Evolutionary conservation across 1,140 invertebrate genomes (phyloP).

Genomic region (Dendrolimus kikuchii): DNA sequence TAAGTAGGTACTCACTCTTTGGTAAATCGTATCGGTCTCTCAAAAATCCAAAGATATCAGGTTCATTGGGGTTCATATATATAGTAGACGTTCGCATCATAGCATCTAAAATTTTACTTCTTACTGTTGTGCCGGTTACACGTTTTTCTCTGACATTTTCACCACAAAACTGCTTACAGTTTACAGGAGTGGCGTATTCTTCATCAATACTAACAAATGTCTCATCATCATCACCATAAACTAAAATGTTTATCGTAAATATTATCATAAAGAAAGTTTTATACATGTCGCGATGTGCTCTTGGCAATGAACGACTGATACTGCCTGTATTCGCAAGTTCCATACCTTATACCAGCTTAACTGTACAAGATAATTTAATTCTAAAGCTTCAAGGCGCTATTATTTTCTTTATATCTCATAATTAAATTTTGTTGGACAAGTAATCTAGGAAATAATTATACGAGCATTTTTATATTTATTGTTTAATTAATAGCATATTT

Average conservation of each 20-base stretch:
- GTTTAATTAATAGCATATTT: too few species aligned
- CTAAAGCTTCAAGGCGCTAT: too few species aligned
- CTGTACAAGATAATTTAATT: too few species aligned
- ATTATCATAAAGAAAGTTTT: background rate
- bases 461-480: too few species aligned
- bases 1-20: constrained; percentile 29
- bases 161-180: constrained; percentile 20
- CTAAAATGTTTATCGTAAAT: constrained; percentile 7
- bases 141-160: constrained; percentile 21
- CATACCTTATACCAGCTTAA: too few species aligned
- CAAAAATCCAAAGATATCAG: constrained; percentile 36
- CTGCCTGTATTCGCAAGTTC: too few species aligned
- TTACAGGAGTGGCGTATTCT: constrained; percentile 25
- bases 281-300: too few species aligned
- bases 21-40: constrained; percentile 46
- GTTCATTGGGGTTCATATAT: constrained; percentile 18
- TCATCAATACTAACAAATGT: constrained; percentile 14
- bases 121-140: constrained; percentile 10
- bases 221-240: constrained; percentile 14
- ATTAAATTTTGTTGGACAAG: too few species aligned
- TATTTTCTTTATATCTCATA: too few species aligned
- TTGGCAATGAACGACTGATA: too few species aligned
- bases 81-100: constrained; percentile 39
- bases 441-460: too few species aligned
- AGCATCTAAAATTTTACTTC: constrained; percentile 36